Conservation (phyloP, 1,140 invertebrate genomes). For the Aleiodes sp. region DNA sequence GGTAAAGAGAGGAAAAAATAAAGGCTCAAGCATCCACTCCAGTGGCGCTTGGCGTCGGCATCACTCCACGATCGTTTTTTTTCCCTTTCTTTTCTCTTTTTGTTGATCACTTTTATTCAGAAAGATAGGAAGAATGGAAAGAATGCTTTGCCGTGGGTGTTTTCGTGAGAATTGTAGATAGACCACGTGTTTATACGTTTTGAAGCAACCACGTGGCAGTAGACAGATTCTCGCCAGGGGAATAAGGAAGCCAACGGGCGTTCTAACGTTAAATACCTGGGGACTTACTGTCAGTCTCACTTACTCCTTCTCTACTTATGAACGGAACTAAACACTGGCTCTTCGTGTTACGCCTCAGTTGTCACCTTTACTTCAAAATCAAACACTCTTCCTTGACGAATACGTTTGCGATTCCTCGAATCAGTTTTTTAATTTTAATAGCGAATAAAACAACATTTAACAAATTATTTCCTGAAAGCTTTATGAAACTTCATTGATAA, state of each 20-base stretch:
- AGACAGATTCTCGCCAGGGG: background rate
- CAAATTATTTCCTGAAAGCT: no score
- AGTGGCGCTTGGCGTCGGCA: no score
- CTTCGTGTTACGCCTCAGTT: background rate
- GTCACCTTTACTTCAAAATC: background rate
- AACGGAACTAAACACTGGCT: background rate
- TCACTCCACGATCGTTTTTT: no score
- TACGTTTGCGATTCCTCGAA: no score
- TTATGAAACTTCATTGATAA: constrained; percentile 1
- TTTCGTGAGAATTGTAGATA: background rate
- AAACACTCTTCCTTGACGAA: background rate
- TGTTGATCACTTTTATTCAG: background rate
- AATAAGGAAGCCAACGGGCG: background rate
- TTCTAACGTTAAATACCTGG: background rate
- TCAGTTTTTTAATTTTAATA: no score
- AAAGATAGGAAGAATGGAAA: background rate
- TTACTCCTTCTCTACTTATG: background rate
- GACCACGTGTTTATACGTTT: constrained; percentile 12
- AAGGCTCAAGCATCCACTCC: background rate
- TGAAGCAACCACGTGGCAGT: background rate
- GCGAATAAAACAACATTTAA: no score
- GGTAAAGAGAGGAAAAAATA: background rate
- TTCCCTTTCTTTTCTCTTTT: background rate
- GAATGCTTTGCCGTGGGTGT: no score
- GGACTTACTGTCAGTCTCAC: background rate